Base-by-base conservation (phyloP, 2,888 invertebrate genomes). In the Thymelicus lineola region DNA sequence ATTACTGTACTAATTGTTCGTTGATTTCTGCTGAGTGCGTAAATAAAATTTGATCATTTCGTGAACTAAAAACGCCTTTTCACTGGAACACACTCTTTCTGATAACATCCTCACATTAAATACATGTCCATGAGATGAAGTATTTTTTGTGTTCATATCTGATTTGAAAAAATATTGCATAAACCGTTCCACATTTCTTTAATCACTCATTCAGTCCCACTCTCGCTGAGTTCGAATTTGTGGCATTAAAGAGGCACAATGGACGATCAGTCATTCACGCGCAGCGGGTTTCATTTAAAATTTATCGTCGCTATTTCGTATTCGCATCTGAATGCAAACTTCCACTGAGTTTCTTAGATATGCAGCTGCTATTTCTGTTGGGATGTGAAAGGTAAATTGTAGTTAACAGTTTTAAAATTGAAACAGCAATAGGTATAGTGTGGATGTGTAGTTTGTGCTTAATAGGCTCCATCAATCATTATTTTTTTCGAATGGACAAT, bases 281-380 rank as follows among this genome's bases (percentile, higher is more conserved):
- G 38, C 36, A 63, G 38, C 62, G 62, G 70, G 78, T 80, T 77
- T 79, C 79, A 83, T 85, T 82, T 81, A 82, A 84, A 78, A 86
- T 85, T 85, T 85, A 86, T 81, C 74, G 80, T 59, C 72, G 77
- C 82, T 80, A 82, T 86, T 86, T 79, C 79, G 77, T 81, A 81
- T 80, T 80, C 79, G 79, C 78, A 79, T 80, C 77, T 80, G 75
- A 80, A 80, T 80, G 76, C 78, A 78, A 82, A 79, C 78, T 79
- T 79, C 76, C 73, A 57, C 77, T 72, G 76, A 76, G 75, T 71
- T 70, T 55, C 77, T 80, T 81, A 78, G 83, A 83, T 82, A 84
- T 83, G 80, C 76, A 81, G 78, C 70, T 73, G 75, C 80, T 77
- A 80, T 61, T 28, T 45, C 80, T 76, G 73, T 78, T 77, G 35